These are phyloP conservation scores for human (Homo sapiens) DNA, from an alignment of 2,113 vertebrate genomes.

Conservation along the genomic window DNA sequence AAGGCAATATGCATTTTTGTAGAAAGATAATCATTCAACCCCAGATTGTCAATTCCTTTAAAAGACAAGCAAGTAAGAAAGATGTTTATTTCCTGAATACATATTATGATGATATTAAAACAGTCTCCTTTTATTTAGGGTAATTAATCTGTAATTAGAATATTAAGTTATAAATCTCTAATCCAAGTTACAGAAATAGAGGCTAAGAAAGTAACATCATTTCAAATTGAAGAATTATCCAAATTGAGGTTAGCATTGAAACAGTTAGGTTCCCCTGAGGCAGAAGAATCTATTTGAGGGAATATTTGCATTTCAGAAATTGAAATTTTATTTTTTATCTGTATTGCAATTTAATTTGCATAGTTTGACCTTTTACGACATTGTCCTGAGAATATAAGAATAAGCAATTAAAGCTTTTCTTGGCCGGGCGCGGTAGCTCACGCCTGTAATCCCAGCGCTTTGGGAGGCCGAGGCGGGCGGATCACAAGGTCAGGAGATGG, in stretches of 20 bases:
- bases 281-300: not conserved
- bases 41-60: conserved; percentile 15
- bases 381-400: not conserved
- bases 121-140: conserved; percentile 13
- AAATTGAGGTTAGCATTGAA: conserved; percentile 16
- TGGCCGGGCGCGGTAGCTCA: no score
- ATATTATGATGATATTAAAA: not conserved
- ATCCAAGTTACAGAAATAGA: conserved; percentile 30
- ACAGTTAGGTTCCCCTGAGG: not conserved
- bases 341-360: not conserved
- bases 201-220: conserved; percentile 41
- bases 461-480: no score
- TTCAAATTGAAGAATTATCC: not conserved
- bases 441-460: no score
- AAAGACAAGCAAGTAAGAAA: not conserved
- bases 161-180: conserved; percentile 25
- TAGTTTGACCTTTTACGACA: not conserved
- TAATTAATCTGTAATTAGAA: not conserved
- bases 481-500: no score
- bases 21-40: not conserved
- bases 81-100: conserved; percentile 33
- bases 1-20: conserved; percentile 8
- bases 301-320: conserved; percentile 34
- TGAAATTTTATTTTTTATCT: conserved; percentile 18
- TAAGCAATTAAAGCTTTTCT: not conserved